Evolutionary conservation across 2,888 invertebrate species (phyloP).

Genomic region (Lithophane leautieri): DNA sequence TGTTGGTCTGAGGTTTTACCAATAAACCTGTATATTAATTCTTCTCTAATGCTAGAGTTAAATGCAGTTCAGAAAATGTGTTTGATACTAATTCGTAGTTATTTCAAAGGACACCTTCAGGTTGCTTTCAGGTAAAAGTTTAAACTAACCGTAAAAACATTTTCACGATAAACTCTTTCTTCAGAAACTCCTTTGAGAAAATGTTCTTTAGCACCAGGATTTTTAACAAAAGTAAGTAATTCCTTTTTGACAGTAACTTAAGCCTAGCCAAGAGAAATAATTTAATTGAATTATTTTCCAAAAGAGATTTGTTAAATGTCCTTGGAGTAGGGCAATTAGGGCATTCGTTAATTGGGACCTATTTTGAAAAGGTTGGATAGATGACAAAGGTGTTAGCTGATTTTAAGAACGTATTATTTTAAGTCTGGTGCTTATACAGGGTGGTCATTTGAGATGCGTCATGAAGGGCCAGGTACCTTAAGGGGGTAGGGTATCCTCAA

Average conservation of each 20-base stretch:
- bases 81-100: slow-evolving; percentile 26
- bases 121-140: not conserved
- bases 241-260: slow-evolving; percentile 11
- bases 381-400: not conserved
- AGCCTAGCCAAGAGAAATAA: slow-evolving; percentile 37
- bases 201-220: slow-evolving; percentile 15
- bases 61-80: too few relatives aligned
- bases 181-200: slow-evolving; percentile 24
- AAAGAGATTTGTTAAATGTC: slow-evolving; percentile 14
- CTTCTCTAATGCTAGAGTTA: too few relatives aligned
- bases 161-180: slow-evolving; percentile 19
- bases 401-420: not conserved
- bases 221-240: not conserved
- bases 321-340: slow-evolving; percentile 33
- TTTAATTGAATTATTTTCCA: slow-evolving; percentile 52
- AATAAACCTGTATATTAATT: too few relatives aligned
- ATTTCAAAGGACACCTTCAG: slow-evolving; percentile 11
- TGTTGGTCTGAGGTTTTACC: too few relatives aligned
- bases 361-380: slow-evolving; percentile 16
- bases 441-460: too few relatives aligned
- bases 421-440: not conserved
- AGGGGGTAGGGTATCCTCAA: too few relatives aligned
- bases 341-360: slow-evolving; percentile 24
- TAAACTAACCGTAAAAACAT: slow-evolving; percentile 24
- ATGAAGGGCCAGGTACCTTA: too few relatives aligned